Conservation (phyloP, 2,797 vertebrate genomes). For the Oreortyx pictus region DNA sequence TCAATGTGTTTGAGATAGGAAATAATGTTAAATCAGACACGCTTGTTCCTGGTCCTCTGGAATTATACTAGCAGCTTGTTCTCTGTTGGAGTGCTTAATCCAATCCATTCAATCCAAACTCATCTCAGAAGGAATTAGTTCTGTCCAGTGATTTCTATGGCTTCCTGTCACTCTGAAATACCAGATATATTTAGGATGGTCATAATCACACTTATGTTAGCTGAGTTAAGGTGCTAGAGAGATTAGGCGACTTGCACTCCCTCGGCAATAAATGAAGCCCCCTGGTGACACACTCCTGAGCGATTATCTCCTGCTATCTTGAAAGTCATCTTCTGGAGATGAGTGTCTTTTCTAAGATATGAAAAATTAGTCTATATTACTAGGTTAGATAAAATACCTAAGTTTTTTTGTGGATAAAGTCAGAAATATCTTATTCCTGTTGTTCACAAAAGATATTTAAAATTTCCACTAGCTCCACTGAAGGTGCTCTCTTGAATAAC, state of each 20-base stretch:
- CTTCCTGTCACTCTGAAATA: not conserved
- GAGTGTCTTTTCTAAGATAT: not conserved
- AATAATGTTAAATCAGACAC: not conserved
- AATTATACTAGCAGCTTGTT: not conserved
- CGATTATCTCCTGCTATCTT: not conserved
- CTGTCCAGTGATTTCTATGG: not conserved
- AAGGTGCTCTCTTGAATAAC: not conserved
- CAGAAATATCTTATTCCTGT: not conserved
- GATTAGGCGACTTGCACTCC: not conserved
- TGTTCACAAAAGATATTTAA: not conserved
- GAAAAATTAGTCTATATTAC: not conserved
- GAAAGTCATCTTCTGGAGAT: not conserved
- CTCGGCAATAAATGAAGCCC: not conserved
- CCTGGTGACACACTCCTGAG: not conserved
- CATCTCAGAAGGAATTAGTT: not conserved
- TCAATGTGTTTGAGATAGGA: not conserved
- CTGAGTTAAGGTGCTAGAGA: not conserved
- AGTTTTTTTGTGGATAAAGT: not conserved
- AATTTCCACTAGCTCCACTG: not conserved
- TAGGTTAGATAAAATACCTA: not conserved
- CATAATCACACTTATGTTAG: not conserved
- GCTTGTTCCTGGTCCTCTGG: not conserved
- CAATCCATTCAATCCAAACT: not conserved
- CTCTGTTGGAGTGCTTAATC: not conserved
- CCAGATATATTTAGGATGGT: not conserved